A percentile compares a stretch with the other conserved stretches of the same genome.
phyloP scores from a whole-genome alignment of 2,797 vertebrate genomes.

The Zalophus californianus region DNA sequence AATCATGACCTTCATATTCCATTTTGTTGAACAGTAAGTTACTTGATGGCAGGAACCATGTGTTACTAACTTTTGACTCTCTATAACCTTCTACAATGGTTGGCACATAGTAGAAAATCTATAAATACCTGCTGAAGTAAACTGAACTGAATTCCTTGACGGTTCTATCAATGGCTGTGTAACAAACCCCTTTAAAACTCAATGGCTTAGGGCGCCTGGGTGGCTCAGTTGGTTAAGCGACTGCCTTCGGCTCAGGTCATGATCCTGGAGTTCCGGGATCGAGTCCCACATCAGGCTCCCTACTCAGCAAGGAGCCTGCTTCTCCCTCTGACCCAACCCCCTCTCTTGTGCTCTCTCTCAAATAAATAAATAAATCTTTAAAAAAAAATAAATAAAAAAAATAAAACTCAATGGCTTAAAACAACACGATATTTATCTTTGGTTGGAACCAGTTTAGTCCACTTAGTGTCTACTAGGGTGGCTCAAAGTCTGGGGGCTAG shows the following conservation, averaged over 20 bases:
- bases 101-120: not conserved
- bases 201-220: no score
- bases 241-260: no score
- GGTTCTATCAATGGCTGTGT: not conserved
- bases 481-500: not conserved
- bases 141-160: not conserved
- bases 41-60: not conserved
- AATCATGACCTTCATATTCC: not conserved
- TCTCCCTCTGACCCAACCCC: no score
- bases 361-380: no score
- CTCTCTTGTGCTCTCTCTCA: no score
- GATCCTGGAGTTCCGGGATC: no score
- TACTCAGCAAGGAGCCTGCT: no score
- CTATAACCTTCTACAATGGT: not conserved
- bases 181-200: not conserved
- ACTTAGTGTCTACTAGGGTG: not conserved
- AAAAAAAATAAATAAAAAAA: no score
- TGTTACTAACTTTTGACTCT: not conserved
- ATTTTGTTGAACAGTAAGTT: not conserved
- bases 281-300: no score
- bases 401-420: not conserved
- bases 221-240: no score
- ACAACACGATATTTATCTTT: not conserved
- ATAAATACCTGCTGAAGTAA: not conserved
- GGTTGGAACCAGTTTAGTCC: not conserved